phyloP scores from a whole-genome alignment of 37 sponge, comb jelly and placozoan species.

The Theonella swinhoei region DNA sequence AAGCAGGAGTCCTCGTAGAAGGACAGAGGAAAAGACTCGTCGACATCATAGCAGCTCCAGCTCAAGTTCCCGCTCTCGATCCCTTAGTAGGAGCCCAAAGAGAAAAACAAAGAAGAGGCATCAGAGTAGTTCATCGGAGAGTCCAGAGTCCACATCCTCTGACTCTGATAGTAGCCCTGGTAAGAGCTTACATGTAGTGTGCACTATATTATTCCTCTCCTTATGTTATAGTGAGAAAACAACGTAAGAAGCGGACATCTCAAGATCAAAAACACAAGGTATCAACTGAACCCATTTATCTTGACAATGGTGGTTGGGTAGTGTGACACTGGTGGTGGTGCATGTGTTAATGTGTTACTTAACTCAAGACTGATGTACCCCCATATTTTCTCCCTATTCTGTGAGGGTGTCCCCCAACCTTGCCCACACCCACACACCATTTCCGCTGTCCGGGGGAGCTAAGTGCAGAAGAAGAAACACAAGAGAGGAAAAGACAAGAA shows the following conservation, averaged over 20 bases:
- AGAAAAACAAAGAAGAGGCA: background rate
- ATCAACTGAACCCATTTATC: no score
- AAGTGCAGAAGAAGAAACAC: conserved; percentile 21
- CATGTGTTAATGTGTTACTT: no score
- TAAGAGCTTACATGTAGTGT: background rate
- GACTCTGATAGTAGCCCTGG: background rate
- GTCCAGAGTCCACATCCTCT: no score
- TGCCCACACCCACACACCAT: background rate
- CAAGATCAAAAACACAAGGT: background rate
- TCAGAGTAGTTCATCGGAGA: background rate
- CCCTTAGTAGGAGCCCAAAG: background rate
- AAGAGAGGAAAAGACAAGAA: conserved; percentile 15
- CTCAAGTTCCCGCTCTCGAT: background rate
- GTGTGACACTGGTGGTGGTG: no score
- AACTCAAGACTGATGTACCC: background rate
- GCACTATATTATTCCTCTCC: background rate
- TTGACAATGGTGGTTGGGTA: no score
- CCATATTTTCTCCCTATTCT: background rate
- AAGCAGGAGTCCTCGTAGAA: background rate
- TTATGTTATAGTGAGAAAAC: background rate
- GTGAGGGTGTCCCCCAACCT: background rate
- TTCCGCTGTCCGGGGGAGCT: conserved; percentile 9
- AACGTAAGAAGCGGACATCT: background rate
- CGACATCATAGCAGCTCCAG: background rate
- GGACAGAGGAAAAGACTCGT: background rate